Base-by-base conservation (phyloP, 2,888 invertebrate genomes). In the Celastrina argiolus region DNA sequence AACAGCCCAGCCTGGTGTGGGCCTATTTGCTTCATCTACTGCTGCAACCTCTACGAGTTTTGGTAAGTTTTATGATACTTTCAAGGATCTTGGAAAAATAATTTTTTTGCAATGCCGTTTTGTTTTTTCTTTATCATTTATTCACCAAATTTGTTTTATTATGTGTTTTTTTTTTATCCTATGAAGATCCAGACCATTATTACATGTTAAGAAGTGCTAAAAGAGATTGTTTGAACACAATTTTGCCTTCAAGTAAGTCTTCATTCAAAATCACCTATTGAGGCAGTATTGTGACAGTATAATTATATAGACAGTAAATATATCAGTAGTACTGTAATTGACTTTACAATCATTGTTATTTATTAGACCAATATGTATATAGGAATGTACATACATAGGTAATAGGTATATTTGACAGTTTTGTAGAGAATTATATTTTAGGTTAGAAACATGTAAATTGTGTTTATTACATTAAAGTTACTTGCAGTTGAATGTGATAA, bases 21-120 rank as follows among this genome's bases (percentile, higher is more conserved):
- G 84, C 2, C 72, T 80, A 1, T 79, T 85, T 12, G 78, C 80
- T n/a, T 70, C 78, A 2, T 78, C 85, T 16, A 70, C 86, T 8
- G 81, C 82, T 1, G 81, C 84, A 16, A 76, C 80, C 14, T 73
- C 74, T 56, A 80, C 83, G 72, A 77, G 80, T 63, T 87, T 89
- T 74, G 88, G 90, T 90, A 71, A 80, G 82, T 73, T 5, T 16
- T 22, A 7, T 31, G 31, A 7, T 31, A 2, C 10, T 22, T 12
- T 51, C 8, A 5, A 45, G 16, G 1, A 45, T n/a, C 2, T 10
- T 2, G 10, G 1, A 18, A 10, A 2, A 10, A 16, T 7, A 45
- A 18, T 3, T 45, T 4, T 51, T n/a, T 51, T 12, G 14, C 12
- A 12, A 14, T 26, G 4, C 22, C 0, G 1, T 51, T 51, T 51